phyloP scores from a whole-genome alignment of 1,140 invertebrate genomes.

The Drosophila ironensis region DNA sequence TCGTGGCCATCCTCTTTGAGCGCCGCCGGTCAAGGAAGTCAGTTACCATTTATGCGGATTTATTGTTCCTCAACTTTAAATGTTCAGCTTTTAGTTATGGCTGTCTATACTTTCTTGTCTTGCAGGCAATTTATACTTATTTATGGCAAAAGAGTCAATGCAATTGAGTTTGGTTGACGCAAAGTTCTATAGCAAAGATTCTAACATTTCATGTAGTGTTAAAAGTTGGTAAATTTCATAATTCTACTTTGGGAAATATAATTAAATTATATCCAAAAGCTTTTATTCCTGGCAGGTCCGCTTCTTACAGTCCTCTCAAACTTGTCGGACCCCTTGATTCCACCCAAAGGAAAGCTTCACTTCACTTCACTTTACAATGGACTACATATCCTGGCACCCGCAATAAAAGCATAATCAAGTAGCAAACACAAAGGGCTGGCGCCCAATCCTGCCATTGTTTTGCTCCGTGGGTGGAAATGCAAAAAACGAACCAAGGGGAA shows the following conservation, averaged over 20 bases:
- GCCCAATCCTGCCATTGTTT: not conserved
- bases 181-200: no score
- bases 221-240: no score
- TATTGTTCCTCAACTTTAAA: constrained; percentile 12
- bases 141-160: no score
- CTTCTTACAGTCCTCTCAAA: not conserved
- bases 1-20: constrained; percentile 1
- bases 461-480: constrained; percentile 23
- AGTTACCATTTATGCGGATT: constrained; percentile 38
- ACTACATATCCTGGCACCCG: constrained; percentile 35
- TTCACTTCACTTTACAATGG: constrained; percentile 18
- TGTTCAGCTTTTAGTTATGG: constrained; percentile 2
- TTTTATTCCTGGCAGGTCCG: not conserved
- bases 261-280: no score
- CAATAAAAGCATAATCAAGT: constrained; percentile 37
- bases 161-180: no score
- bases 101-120: not conserved
- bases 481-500: constrained; percentile 31
- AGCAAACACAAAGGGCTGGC: constrained; percentile 15
- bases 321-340: constrained; percentile 18
- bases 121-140: no score
- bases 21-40: constrained; percentile 34
- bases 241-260: no score
- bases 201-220: no score
- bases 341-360: constrained; percentile 13